Evolutionary conservation across 2,888 invertebrate species (phyloP).

Genomic region (Drosophila testacea): DNA sequence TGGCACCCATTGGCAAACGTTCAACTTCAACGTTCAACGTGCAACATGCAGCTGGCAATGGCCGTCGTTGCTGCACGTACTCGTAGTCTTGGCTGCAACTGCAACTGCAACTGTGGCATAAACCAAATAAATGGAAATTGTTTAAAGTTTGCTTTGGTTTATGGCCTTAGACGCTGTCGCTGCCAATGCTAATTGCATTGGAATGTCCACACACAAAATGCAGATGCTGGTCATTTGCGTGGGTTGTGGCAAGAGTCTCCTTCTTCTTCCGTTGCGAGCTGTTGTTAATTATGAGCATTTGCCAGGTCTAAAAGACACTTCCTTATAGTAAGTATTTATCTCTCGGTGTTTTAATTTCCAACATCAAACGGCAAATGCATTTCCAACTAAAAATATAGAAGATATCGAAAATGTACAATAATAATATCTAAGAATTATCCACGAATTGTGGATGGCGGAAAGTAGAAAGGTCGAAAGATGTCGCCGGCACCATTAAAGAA

Average conservation of each 20-base stretch:
- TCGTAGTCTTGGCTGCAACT: slow-evolving; percentile 3
- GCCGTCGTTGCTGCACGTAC: slow-evolving; percentile 29
- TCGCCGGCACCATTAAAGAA: slow-evolving; percentile 93
- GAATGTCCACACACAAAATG: slow-evolving; percentile 65
- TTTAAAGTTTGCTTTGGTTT: slow-evolving; percentile 80
- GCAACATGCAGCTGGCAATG: slow-evolving; percentile 73
- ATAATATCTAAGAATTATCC: slow-evolving; percentile 18
- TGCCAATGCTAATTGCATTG: slow-evolving; percentile 75
- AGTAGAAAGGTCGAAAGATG: slow-evolving; percentile 93
- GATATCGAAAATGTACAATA: background rate
- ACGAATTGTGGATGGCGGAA: slow-evolving; percentile 86
- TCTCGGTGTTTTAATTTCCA: background rate
- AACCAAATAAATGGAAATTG: slow-evolving; percentile 81
- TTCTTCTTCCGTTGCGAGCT: background rate
- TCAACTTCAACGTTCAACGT: slow-evolving; percentile 35
- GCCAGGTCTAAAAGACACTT: slow-evolving; percentile 3
- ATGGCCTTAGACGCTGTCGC: slow-evolving; percentile 66
- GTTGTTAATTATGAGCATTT: slow-evolving; percentile 13
- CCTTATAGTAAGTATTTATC: background rate
- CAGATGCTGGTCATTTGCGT: slow-evolving; percentile 63
- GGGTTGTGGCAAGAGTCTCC: slow-evolving; percentile 32
- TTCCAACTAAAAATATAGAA: background rate
- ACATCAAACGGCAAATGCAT: background rate
- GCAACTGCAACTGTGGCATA: slow-evolving; percentile 58
- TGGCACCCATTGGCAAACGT: slow-evolving; percentile 57